phyloP scores from a whole-genome alignment of 2,113 vertebrate genomes.

The Oncorhynchus kisutch region DNA sequence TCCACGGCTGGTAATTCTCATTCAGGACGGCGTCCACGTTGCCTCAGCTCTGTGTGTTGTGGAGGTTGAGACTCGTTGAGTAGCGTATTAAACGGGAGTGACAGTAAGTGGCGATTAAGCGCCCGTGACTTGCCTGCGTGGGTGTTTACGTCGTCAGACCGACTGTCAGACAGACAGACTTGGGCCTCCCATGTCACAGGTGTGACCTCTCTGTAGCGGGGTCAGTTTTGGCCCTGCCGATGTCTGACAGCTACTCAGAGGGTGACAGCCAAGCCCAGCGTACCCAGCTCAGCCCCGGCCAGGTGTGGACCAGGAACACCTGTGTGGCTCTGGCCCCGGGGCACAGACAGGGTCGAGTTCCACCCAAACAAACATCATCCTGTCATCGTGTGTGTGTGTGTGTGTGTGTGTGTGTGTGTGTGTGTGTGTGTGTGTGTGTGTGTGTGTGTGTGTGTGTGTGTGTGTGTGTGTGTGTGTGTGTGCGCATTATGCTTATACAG shows the following conservation, averaged over 20 bases:
- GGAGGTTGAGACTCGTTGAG: background rate
- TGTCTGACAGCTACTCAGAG: conserved; percentile 34
- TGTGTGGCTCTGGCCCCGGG: conserved; percentile 30
- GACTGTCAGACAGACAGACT: background rate
- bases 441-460: background rate
- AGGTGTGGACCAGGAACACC: conserved; percentile 42
- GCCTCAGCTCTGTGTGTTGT: background rate
- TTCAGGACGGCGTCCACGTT: background rate
- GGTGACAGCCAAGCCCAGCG: background rate
- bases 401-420: background rate
- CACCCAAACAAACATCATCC: conserved; percentile 18
- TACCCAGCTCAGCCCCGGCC: background rate
- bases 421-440: background rate
- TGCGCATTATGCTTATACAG: background rate
- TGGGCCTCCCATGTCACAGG: background rate
- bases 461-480: fast-evolving
- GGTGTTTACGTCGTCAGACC: background rate
- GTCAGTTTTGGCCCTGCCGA: conserved; percentile 18
- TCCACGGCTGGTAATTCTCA: background rate
- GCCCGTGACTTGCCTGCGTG: background rate
- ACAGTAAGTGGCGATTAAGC: background rate
- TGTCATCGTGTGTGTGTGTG: background rate
- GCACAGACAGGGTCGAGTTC: conserved; percentile 35
- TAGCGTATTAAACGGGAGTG: background rate
- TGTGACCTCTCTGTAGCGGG: conserved; percentile 3